These are phyloP conservation scores for Lysandra bellargus DNA, from an alignment of 2,888 invertebrate genomes.

Conservation along the genomic window DNA sequence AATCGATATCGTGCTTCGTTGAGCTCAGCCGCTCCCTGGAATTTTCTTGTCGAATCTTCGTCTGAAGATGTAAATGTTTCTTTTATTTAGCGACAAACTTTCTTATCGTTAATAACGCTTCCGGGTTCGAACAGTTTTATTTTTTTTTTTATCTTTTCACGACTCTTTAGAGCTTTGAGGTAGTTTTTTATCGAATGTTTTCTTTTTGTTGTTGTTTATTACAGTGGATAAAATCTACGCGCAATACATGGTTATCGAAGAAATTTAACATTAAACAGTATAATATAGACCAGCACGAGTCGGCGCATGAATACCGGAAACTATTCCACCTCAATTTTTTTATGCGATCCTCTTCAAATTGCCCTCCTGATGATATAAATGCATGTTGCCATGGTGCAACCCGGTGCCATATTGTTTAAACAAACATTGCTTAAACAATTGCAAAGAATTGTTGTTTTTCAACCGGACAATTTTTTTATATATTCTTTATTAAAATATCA, in stretches of 20 bases:
- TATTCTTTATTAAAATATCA: too few relatives aligned
- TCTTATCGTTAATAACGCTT: conserved; percentile 11
- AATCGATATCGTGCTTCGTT: conserved; percentile 12
- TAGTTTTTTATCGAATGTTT: conserved; percentile 6
- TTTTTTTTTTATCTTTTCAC: neutral
- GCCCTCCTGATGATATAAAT: too few relatives aligned
- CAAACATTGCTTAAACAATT: too few relatives aligned
- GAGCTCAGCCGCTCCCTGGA: neutral
- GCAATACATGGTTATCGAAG: neutral
- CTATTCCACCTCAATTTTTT: too few relatives aligned
- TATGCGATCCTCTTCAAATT: too few relatives aligned
- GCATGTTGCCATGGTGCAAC: too few relatives aligned
- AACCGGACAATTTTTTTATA: too few relatives aligned
- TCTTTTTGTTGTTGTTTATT: neutral
- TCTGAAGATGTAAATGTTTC: neutral
- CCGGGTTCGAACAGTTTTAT: neutral
- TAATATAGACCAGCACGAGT: too few relatives aligned
- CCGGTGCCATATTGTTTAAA: too few relatives aligned
- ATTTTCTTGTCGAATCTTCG: neutral
- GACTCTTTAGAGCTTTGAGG: conserved; percentile 15
- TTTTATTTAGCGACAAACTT: conserved; percentile 12
- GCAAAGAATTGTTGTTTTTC: too few relatives aligned
- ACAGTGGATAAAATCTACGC: neutral
- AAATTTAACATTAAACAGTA: too few relatives aligned
- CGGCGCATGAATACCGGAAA: too few relatives aligned